These are phyloP conservation scores for Hemiscyllium ocellatum DNA, from an alignment of 2,113 vertebrate species.

Conservation along the genomic window DNA sequence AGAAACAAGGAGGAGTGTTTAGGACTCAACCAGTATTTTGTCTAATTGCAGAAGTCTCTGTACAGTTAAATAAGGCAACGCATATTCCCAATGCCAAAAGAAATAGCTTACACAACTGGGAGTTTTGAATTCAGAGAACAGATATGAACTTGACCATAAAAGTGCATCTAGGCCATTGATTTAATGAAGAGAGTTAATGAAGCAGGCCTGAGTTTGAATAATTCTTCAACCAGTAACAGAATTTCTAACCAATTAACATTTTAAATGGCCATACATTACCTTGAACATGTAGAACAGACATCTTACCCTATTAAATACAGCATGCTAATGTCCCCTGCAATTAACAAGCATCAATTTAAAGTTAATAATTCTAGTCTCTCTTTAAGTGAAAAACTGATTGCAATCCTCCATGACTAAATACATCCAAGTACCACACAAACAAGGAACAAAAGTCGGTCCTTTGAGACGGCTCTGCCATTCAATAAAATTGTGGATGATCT, in stretches of 20 bases:
- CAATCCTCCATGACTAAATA: neutral
- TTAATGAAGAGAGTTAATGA: neutral
- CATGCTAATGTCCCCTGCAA: neutral
- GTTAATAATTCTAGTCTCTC: neutral
- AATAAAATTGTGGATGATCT: no score
- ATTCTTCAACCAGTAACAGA: neutral
- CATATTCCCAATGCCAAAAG: neutral
- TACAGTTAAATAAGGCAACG: neutral
- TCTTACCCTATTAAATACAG: neutral
- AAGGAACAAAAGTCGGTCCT: no score
- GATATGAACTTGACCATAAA: constrained; percentile 13
- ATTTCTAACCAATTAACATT: neutral
- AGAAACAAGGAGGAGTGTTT: neutral
- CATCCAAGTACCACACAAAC: no score
- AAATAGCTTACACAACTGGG: constrained; percentile 2
- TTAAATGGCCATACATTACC: neutral
- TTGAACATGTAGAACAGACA: neutral
- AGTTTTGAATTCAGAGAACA: neutral
- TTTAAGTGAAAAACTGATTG: neutral
- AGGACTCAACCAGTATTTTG: neutral
- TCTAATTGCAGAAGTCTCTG: neutral
- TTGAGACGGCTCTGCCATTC: no score
- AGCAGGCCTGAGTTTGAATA: neutral
- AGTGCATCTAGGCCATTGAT: neutral
- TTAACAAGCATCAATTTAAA: neutral